Percentiles rank a stretch among this genome's conserved stretches.
phyloP scores from a whole-genome alignment of 1,140 invertebrate genomes.

The Yoshiicerus persimilis region DNA sequence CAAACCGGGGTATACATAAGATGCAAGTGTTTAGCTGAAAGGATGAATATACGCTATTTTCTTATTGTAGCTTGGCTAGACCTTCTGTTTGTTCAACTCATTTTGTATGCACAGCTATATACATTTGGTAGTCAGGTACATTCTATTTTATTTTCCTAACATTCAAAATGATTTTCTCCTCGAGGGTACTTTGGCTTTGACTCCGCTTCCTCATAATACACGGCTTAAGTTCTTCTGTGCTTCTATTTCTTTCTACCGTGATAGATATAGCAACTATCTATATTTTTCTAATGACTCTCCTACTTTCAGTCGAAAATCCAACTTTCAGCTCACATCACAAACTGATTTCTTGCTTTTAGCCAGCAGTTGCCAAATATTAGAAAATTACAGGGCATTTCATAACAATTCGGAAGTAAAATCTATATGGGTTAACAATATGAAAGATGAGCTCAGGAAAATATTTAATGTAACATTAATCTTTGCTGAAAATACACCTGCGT shows the following conservation, averaged over 20 bases:
- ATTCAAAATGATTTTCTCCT: conserved; percentile 7
- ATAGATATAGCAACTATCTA: no score
- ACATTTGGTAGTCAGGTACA: background rate
- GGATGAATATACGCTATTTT: background rate
- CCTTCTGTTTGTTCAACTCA: background rate
- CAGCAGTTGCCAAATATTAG: no score
- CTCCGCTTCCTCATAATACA: background rate
- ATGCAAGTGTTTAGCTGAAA: background rate
- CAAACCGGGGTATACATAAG: background rate
- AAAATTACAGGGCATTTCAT: no score
- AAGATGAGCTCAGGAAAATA: no score
- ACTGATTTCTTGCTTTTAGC: no score
- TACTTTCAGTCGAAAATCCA: background rate
- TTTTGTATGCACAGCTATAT: background rate
- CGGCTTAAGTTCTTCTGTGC: background rate
- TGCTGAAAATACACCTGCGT: no score
- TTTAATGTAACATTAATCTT: no score
- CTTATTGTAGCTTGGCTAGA: background rate
- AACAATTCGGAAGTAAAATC: no score
- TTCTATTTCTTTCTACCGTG: background rate
- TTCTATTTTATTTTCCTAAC: background rate
- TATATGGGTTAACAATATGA: no score
- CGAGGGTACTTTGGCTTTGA: background rate
- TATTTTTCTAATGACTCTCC: background rate
- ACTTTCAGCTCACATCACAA: background rate